A percentile compares a stretch with the other conserved stretches of the same genome.
Evolutionary conservation across 2,113 vertebrate genomes (phyloP).

Genomic region (Sus scrofa): T2T-Sscrofa CM000826.6:88933001-88933500

Average conservation of each 20-base stretch:
- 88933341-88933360: neutral
- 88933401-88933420: neutral
- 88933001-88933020: neutral
- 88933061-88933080: neutral
- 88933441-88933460: neutral
- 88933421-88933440: neutral
- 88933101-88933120: neutral
- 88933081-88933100: neutral
- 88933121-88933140: neutral
- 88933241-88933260: neutral
- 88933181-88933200: neutral
- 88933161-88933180: neutral
- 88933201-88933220: neutral
- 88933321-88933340: neutral
- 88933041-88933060: no score
- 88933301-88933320: neutral
- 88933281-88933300: neutral
- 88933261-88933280: neutral
- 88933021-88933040: no score
- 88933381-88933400: neutral
- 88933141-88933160: neutral
- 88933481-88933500: conserved; percentile 17
- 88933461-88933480: neutral
- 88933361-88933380: neutral
- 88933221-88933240: conserved; percentile 3